Conservation (phyloP, 2,113 vertebrate genomes). For the Megaptera novaeangliae region DNA sequence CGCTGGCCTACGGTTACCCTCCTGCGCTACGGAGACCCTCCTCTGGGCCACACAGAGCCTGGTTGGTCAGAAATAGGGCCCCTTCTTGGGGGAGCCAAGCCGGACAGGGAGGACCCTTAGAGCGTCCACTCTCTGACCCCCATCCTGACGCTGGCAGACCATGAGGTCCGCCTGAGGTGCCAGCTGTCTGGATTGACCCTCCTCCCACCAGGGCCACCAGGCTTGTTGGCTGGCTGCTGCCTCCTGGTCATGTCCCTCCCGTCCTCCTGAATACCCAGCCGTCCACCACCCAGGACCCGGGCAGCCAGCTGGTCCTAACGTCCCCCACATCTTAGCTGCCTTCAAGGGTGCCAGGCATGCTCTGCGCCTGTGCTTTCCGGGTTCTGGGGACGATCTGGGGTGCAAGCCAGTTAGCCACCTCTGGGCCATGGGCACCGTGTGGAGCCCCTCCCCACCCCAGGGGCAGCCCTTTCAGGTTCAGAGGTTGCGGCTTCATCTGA, state of each 20-base stretch:
- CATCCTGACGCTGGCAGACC: background rate
- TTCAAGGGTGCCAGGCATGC: rapidly evolving
- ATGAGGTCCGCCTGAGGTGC: background rate
- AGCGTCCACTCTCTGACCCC: background rate
- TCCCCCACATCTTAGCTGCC: rapidly evolving
- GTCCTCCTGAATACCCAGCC: background rate
- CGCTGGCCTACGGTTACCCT: background rate
- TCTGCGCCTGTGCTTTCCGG: background rate
- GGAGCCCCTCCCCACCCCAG: rapidly evolving
- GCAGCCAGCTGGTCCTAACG: rapidly evolving
- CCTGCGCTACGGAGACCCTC: background rate
- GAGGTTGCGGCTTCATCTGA: background rate
- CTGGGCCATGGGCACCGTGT: background rate
- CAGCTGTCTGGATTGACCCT: rapidly evolving
- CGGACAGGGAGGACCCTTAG: background rate
- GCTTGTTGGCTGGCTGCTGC: background rate
- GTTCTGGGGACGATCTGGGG: background rate
- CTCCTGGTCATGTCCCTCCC: rapidly evolving
- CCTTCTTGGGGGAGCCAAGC: too few relatives aligned
- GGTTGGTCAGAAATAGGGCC: background rate
- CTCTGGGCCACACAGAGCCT: background rate
- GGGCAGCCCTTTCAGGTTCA: background rate
- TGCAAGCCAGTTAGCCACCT: rapidly evolving
- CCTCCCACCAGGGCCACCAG: background rate
- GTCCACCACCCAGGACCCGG: rapidly evolving